phyloP scores from a whole-genome alignment of 1,140 invertebrate genomes.

The Harlomillsia oculata region DNA sequence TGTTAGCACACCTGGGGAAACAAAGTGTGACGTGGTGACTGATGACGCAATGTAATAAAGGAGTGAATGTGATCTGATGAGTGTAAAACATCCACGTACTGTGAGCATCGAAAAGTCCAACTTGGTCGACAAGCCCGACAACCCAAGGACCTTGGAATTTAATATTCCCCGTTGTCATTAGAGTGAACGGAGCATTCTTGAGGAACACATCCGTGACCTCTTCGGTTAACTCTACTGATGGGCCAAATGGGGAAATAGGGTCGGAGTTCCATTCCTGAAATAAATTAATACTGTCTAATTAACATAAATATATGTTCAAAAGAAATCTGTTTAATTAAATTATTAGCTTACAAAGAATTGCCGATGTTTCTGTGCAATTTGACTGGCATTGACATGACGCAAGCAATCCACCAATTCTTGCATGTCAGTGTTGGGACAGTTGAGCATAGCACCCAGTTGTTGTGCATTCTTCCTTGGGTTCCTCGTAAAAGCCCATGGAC shows the following conservation, averaged over 20 bases:
- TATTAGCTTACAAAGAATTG: slow-evolving; percentile 43
- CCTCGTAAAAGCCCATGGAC: slow-evolving; percentile 59
- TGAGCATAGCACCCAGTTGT: slow-evolving; percentile 53
- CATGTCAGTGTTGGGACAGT: slow-evolving; percentile 51
- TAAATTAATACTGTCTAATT: not conserved
- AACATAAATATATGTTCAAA: not conserved
- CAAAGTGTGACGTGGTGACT: too few relatives aligned
- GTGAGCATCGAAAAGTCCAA: slow-evolving; percentile 20
- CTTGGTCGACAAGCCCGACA: slow-evolving; percentile 25
- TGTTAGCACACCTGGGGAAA: slow-evolving; percentile 14
- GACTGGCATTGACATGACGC: slow-evolving; percentile 49
- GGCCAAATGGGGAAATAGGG: slow-evolving; percentile 54
- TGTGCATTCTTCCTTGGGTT: slow-evolving; percentile 56
- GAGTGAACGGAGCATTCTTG: slow-evolving; percentile 43
- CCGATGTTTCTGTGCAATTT: slow-evolving; percentile 42
- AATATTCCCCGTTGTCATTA: slow-evolving; percentile 10
- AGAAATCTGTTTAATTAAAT: slow-evolving; percentile 1
- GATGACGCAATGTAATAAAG: too few relatives aligned
- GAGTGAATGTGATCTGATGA: not conserved
- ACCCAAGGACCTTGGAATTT: slow-evolving; percentile 28
- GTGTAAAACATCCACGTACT: slow-evolving; percentile 8
- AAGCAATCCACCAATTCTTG: slow-evolving; percentile 61
- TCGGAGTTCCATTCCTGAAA: slow-evolving; percentile 45
- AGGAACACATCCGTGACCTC: slow-evolving; percentile 47
- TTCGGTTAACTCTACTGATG: slow-evolving; percentile 46